phyloP scores from a whole-genome alignment of 2,113 vertebrate genomes.

The Chunga burmeisteri region DNA sequence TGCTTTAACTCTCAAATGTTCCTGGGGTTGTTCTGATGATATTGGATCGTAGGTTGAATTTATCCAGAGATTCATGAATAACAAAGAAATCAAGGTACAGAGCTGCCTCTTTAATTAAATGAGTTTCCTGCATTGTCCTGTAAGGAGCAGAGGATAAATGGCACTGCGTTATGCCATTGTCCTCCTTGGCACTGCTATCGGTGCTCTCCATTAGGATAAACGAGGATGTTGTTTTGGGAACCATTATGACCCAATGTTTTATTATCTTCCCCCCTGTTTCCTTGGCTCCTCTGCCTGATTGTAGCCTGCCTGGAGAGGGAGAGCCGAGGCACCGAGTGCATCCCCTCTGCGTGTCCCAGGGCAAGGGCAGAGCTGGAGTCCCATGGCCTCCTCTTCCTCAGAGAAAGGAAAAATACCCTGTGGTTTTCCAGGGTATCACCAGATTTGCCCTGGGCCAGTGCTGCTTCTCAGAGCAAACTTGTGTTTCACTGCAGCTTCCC shows the following conservation, averaged over 20 bases:
- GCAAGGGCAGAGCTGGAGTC: neutral
- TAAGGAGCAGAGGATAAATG: neutral
- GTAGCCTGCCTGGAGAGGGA: no score
- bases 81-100: neutral
- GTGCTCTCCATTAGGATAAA: neutral
- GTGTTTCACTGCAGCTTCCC: neutral
- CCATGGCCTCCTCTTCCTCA: neutral
- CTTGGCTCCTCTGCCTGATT: neutral
- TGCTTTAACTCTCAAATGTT: neutral
- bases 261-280: neutral
- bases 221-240: neutral
- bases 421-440: neutral
- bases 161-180: fast-evolving
- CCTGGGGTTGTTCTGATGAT: neutral
- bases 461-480: neutral
- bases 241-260: neutral
- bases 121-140: neutral
- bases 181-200: neutral
- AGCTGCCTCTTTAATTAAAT: neutral
- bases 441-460: neutral
- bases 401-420: neutral
- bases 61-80: neutral
- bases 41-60: neutral
- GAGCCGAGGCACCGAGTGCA: neutral
- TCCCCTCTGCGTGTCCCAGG: neutral